Evolutionary conservation across 2,888 invertebrate species (phyloP), one percentile per base, ranked within the genome.

Genomic region (Tetranychus piercei): DNA sequence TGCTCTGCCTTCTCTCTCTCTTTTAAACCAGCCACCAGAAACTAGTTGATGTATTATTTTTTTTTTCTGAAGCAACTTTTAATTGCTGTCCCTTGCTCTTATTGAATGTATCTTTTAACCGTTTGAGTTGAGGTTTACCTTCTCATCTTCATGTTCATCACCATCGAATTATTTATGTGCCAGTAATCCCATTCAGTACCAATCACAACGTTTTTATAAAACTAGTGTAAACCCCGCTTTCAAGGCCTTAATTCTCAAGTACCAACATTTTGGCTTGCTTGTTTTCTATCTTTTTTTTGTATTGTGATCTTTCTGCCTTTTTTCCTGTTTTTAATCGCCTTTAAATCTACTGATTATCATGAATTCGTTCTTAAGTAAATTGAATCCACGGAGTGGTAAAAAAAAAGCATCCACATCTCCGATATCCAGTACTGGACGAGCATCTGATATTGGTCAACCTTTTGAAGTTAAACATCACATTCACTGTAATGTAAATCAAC

Each of bases 391-490:
- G 20, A 23, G 69, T 71, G 34, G 34, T 43, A 71, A 71, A 44
- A 71, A 71, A 71, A 43, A 44, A 18, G 71, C 9, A 18, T 44
- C 43, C 34, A 44, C 43, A 15, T 71, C 44, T 6, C 18, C 44
- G 20, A 69, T 23, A 69, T 23, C 69, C 18, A 11, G 22, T 7
- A 20, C 67, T 22, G 23, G 20, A 23, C 69, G 76, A 18, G 74
- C 79, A 2, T 78, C 80, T 1, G 80, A 88, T 78, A 92, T 93
- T 77, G 90, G 92, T 3, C 85, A 87, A 79, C 94, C 94, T 1
- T 92, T 90, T 11, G 89, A 90, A 81, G 91, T 94, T 22, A 88
- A 88, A 78, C 90, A 91, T 80, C 87, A 90, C 80, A 88, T 93
- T 80, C 93, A 94, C 82, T 93, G 94, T 43, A 90, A 88, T 78